These are phyloP conservation scores for Drosophila ironensis DNA, from an alignment of 1,140 invertebrate species.

Conservation along the genomic window DNA sequence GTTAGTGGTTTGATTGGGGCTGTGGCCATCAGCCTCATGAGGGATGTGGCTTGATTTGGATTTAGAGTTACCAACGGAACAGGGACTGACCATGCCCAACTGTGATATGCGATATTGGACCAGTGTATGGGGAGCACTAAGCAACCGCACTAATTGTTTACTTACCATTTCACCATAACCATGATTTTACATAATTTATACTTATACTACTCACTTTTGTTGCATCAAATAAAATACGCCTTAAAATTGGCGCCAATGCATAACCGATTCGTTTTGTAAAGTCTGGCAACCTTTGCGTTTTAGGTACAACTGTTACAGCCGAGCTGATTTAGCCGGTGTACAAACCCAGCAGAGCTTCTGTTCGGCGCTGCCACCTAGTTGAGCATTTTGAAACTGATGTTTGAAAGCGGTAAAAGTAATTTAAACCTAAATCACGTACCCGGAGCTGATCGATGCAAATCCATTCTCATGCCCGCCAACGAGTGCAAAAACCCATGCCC, in stretches of 20 bases:
- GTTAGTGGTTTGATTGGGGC: constrained; percentile 85
- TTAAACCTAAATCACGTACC: constrained; percentile 69
- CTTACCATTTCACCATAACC: constrained; percentile 30
- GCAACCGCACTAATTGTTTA: constrained; percentile 33
- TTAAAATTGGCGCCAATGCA: too few species aligned
- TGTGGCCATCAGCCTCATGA: constrained; percentile 84
- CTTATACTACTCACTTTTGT: constrained; percentile 43
- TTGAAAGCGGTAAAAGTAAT: constrained; percentile 48
- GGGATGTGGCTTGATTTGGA: constrained; percentile 45
- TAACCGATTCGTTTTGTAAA: too few species aligned
- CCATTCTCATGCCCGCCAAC: constrained; percentile 58
- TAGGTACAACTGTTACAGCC: too few species aligned
- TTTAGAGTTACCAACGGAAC: background rate
- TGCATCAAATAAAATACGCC: constrained; percentile 42
- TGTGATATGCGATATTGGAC: constrained; percentile 68
- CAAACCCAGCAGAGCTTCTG: background rate
- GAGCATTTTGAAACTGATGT: constrained; percentile 1
- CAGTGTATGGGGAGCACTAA: constrained; percentile 19
- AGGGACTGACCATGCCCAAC: constrained; percentile 40
- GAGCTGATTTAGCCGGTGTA: too few species aligned
- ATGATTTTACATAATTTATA: constrained; percentile 23
- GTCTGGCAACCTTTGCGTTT: too few species aligned
- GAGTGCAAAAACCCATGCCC: constrained; percentile 26
- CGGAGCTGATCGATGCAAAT: constrained; percentile 28
- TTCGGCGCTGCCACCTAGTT: constrained; percentile 31